Evolutionary conservation across 2,797 vertebrate genomes (phyloP).

Genomic region (Sebastes miniatus): DNA sequence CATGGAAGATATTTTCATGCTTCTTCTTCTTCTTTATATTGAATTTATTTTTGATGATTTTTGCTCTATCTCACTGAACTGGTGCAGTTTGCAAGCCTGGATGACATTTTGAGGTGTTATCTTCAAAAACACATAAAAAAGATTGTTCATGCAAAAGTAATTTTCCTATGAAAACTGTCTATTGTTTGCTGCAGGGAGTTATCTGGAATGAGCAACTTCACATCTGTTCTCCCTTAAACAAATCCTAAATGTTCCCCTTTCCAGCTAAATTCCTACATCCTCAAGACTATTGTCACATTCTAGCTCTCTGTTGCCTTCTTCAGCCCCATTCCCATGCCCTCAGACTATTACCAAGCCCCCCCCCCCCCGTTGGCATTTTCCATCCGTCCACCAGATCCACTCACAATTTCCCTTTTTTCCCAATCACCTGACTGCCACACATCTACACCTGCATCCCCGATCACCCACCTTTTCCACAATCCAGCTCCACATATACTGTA

Average conservation of each 20-base stretch:
- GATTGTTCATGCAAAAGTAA: rapidly evolving
- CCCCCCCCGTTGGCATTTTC: neutral
- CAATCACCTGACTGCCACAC: neutral
- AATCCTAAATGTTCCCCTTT: too few species aligned
- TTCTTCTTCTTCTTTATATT: neutral
- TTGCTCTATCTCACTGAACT: neutral
- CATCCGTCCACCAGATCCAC: neutral
- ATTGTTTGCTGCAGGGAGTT: too few species aligned
- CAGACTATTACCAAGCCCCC: neutral
- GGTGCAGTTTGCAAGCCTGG: too few species aligned
- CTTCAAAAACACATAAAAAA: neutral
- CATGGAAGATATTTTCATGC: neutral
- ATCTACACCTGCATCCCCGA: neutral
- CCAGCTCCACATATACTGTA: neutral
- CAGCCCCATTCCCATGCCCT: neutral
- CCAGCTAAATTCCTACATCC: too few species aligned
- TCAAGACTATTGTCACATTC: too few species aligned
- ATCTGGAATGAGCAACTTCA: neutral
- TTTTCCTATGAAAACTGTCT: neutral
- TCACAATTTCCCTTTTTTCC: neutral
- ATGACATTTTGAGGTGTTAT: too few species aligned
- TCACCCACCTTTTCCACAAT: neutral
- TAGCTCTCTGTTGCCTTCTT: too few species aligned
- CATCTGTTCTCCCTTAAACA: neutral
- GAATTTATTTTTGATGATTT: neutral